A percentile compares a stretch with the other conserved stretches of the same genome.
Conservation (phyloP, 2,113 vertebrate species). For the Petromus typicus region DNA sequence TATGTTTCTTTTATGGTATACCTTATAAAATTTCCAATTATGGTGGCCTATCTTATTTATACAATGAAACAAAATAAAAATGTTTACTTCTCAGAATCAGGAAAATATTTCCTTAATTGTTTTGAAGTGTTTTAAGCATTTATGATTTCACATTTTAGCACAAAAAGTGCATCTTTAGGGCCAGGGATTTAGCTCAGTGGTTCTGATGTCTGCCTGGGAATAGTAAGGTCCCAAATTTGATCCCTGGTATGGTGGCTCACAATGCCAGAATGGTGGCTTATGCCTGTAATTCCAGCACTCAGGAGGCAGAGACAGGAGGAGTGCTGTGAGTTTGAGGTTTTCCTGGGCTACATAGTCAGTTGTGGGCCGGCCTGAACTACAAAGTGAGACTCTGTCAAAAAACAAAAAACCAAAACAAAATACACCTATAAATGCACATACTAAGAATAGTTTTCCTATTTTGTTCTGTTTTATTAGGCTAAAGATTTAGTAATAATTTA, state of each 20-base stretch:
- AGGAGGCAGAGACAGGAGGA: too few species aligned
- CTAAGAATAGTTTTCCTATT: not conserved
- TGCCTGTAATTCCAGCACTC: too few species aligned
- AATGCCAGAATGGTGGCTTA: too few species aligned
- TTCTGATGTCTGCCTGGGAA: too few species aligned
- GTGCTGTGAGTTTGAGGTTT: too few species aligned
- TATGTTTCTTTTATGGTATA: not conserved
- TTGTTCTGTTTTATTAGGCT: constrained; percentile 5
- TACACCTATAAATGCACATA: not conserved
- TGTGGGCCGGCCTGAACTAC: too few species aligned
- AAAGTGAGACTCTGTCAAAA: too few species aligned
- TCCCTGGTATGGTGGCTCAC: too few species aligned
- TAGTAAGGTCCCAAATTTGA: too few species aligned
- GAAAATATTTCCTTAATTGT: not conserved
- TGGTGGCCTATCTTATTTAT: not conserved
- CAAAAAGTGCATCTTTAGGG: not conserved
- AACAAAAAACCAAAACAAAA: not conserved
- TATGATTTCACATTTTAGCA: not conserved
- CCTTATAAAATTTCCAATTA: not conserved
- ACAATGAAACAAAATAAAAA: not conserved
- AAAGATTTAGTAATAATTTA: not conserved
- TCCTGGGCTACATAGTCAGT: too few species aligned
- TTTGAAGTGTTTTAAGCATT: constrained; percentile 29
- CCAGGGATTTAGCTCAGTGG: too few species aligned
- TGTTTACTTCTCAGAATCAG: not conserved